Conservation (phyloP, 2,113 vertebrate genomes). For the Strigops habroptila region DNA sequence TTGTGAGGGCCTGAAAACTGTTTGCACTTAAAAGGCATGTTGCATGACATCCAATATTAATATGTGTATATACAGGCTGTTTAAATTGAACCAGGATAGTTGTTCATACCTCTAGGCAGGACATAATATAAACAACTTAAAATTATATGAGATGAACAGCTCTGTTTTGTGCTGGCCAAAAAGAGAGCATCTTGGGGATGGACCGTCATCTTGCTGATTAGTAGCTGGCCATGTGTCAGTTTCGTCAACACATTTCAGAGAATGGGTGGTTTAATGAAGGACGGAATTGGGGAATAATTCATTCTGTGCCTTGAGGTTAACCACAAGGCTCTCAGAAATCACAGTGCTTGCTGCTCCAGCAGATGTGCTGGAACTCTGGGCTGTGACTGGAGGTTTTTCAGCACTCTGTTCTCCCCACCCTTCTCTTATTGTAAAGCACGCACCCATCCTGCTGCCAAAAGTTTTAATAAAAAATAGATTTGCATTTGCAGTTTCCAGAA, state of each 20-base stretch:
- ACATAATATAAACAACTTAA: not conserved
- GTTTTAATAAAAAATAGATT: slow-evolving; percentile 48
- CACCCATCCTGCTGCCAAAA: slow-evolving; percentile 48
- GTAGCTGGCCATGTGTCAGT: slow-evolving; percentile 50
- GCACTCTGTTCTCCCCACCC: slow-evolving; percentile 31
- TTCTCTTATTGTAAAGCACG: slow-evolving; percentile 29
- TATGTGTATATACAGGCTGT: not conserved
- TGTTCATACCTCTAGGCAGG: slow-evolving; percentile 24
- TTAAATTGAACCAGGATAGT: not conserved
- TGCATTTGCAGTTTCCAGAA: slow-evolving; percentile 40
- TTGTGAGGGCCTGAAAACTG: not conserved
- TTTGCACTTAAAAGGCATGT: not conserved
- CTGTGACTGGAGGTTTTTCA: slow-evolving; percentile 72
- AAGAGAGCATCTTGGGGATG: not conserved
- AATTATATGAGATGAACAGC: not conserved
- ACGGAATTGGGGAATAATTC: slow-evolving; percentile 56
- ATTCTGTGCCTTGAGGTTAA: slow-evolving; percentile 71
- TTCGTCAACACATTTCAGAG: slow-evolving; percentile 57
- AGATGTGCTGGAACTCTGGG: slow-evolving; percentile 72
- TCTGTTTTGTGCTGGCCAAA: not conserved
- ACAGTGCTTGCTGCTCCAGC: slow-evolving; percentile 69
- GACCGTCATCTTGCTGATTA: slow-evolving; percentile 7
- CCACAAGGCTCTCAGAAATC: slow-evolving; percentile 70
- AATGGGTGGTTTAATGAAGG: slow-evolving; percentile 66
- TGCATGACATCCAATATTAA: not conserved